A percentile compares a stretch with the other conserved stretches of the same genome.
Evolutionary conservation across 2,113 vertebrate genomes (phyloP).

Genomic region (Alethe diademata): DNA sequence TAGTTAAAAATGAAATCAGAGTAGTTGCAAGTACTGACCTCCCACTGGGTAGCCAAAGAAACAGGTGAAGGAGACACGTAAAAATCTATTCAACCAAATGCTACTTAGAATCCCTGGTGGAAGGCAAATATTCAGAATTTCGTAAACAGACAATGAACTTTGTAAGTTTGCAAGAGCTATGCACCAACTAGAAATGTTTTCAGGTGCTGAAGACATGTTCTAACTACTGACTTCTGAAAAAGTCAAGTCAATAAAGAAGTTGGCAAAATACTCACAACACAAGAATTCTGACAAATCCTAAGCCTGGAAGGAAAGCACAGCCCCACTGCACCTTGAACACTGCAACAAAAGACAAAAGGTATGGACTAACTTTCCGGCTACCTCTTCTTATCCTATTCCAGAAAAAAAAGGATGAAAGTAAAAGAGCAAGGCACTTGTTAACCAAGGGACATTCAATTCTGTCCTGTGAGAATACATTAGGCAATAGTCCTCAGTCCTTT

Average conservation of each 20-base stretch:
- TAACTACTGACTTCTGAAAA: background rate
- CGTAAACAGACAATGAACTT: background rate
- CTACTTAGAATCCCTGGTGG: background rate
- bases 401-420: background rate
- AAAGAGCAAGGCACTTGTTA: background rate
- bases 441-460: background rate
- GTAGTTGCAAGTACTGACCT: background rate
- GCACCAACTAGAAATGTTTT: background rate
- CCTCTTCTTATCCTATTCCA: background rate
- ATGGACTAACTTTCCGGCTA: background rate
- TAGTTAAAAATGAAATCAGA: background rate
- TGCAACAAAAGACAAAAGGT: background rate
- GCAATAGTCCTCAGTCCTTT: background rate
- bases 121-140: background rate
- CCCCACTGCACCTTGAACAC: background rate
- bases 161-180: background rate
- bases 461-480: background rate
- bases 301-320: background rate
- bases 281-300: background rate
- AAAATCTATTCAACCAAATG: background rate
- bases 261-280: background rate
- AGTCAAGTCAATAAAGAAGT: background rate
- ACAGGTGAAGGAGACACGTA: background rate
- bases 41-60: background rate
- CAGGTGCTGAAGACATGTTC: background rate